A percentile compares a stretch with the other conserved stretches of the same genome.
Evolutionary conservation across 2,113 vertebrate species (phyloP).

Genomic region (Donacobius atricapilla): DNA sequence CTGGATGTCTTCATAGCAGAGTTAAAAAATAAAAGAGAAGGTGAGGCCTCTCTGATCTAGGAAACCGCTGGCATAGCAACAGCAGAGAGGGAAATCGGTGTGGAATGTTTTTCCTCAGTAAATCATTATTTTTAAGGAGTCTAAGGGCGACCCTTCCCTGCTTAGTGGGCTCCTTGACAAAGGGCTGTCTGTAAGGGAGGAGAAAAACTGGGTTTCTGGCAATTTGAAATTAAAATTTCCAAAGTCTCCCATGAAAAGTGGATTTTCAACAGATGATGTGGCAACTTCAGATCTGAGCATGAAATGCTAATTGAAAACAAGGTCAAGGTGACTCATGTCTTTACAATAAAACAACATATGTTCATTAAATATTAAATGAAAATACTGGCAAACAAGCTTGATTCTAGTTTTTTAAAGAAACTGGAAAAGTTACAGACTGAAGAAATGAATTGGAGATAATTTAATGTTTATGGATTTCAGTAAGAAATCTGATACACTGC

Average conservation of each 20-base stretch:
- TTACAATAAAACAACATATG: background rate
- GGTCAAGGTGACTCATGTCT: background rate
- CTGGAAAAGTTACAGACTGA: background rate
- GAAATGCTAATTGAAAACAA: constrained; percentile 13
- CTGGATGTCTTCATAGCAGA: background rate
- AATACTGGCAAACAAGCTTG: background rate
- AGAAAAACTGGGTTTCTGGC: background rate
- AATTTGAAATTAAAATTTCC: background rate
- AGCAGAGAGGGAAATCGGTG: background rate
- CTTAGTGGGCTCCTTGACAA: background rate
- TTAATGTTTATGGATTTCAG: constrained; percentile 15
- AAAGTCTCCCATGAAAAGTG: background rate
- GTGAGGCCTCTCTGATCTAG: background rate
- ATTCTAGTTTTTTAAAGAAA: background rate
- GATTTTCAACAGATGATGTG: background rate
- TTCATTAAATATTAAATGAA: background rate
- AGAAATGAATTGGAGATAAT: background rate
- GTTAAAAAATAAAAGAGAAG: background rate
- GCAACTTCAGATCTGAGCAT: background rate
- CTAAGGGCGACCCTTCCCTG: background rate
- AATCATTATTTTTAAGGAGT: background rate
- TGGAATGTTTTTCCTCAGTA: background rate
- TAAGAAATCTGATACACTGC: constrained; percentile 10
- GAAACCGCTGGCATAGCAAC: background rate
- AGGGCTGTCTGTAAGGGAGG: background rate